These are phyloP conservation scores for Caerostris darwini DNA, from an alignment of 1,140 invertebrate genomes.

Conservation along the genomic window DNA sequence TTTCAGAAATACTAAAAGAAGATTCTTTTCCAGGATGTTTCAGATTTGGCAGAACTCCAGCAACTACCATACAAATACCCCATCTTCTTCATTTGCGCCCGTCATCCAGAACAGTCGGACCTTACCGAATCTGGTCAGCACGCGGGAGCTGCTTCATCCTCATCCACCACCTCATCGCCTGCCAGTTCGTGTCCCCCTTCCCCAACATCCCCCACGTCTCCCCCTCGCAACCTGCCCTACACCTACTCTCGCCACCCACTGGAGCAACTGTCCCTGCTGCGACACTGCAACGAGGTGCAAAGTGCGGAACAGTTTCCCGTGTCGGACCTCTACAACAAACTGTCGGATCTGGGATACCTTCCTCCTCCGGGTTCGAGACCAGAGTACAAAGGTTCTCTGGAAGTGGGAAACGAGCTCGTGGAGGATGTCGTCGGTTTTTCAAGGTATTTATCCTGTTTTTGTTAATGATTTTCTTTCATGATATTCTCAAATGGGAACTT, in stretches of 20 bases:
- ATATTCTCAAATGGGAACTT: no score
- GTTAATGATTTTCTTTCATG: no score
- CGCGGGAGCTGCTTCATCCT: not conserved
- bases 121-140: conserved; percentile 75
- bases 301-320: conserved; percentile 63
- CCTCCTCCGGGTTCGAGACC: conserved; percentile 51
- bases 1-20: not conserved
- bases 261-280: conserved; percentile 65
- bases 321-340: conserved; percentile 33
- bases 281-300: conserved; percentile 70
- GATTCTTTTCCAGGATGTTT: conserved; percentile 83
- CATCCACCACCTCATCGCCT: conserved; percentile 38
- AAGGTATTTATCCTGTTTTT: not conserved
- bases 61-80: conserved; percentile 66
- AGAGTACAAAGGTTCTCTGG: conserved; percentile 71
- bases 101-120: conserved; percentile 64
- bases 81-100: conserved; percentile 76
- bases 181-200: conserved; percentile 56
- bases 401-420: conserved; percentile 82
- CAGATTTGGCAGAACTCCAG: conserved; percentile 85
- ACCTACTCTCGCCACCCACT: conserved; percentile 68
- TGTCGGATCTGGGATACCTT: conserved; percentile 54
- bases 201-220: not conserved
- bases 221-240: conserved; percentile 51
- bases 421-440: conserved; percentile 81